phyloP scores from a whole-genome alignment of 2,888 invertebrate genomes.

The Panopea generosa region DNA sequence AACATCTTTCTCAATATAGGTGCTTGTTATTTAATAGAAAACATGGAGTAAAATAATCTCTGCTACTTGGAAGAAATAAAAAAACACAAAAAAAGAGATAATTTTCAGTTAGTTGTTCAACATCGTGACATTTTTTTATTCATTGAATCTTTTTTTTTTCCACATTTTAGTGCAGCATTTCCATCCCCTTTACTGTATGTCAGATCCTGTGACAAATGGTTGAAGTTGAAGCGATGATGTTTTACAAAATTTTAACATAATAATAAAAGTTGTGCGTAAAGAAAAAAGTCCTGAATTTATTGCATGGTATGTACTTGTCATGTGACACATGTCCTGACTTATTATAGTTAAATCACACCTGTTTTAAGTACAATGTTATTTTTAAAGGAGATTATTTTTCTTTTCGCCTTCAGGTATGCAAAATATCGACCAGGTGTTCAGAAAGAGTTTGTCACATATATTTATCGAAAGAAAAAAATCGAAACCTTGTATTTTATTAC shows the following conservation, averaged over 20 bases:
- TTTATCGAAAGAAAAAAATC: conserved; percentile 9
- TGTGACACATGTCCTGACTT: too few species aligned
- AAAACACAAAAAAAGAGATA: too few species aligned
- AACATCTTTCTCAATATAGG: too few species aligned
- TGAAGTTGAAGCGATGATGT: neutral
- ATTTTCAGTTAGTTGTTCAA: neutral
- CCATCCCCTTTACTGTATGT: neutral
- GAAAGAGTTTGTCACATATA: conserved; percentile 24
- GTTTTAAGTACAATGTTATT: conserved; percentile 25
- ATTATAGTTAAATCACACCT: conserved; percentile 47
- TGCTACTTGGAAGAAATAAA: too few species aligned
- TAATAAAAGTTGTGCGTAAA: too few species aligned
- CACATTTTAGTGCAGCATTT: neutral
- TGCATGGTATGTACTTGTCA: too few species aligned
- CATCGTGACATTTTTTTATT: neutral
- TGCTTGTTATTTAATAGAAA: too few species aligned
- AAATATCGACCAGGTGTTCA: conserved; percentile 29
- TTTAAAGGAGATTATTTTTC: conserved; percentile 31
- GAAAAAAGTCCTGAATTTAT: too few species aligned
- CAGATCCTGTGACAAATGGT: neutral
- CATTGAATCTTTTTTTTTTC: neutral
- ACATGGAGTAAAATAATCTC: too few species aligned
- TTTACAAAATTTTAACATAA: too few species aligned
- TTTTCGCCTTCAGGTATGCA: conserved; percentile 11
- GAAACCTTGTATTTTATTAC: too few species aligned